Evolutionary conservation across 2,113 vertebrate species (phyloP).

Genomic region (Puma concolor): DNA sequence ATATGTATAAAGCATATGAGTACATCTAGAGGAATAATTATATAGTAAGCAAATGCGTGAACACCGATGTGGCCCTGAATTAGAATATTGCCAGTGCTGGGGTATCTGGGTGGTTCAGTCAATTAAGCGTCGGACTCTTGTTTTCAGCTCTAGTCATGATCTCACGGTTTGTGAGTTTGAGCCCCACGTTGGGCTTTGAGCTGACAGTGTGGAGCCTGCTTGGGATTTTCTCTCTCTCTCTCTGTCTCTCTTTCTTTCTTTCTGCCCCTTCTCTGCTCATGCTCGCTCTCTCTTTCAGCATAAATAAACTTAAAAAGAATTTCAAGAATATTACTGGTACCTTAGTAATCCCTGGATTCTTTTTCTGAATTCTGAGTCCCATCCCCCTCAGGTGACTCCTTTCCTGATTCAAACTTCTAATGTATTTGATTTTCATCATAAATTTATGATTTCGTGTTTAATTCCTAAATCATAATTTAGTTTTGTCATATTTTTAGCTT

Average conservation of each 20-base stretch:
- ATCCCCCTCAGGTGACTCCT: background rate
- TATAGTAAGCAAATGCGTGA: background rate
- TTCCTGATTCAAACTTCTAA: background rate
- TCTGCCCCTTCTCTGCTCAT: too few relatives aligned
- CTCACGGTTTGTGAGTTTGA: too few relatives aligned
- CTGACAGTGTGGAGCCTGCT: too few relatives aligned
- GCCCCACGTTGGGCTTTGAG: too few relatives aligned
- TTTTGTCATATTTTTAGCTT: background rate
- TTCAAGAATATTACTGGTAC: background rate
- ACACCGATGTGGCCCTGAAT: background rate
- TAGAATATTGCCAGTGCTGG: background rate
- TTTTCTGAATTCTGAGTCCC: background rate
- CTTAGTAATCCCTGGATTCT: background rate
- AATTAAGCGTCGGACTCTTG: too few relatives aligned
- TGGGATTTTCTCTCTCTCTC: too few relatives aligned
- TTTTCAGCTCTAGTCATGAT: too few relatives aligned
- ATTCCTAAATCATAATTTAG: background rate
- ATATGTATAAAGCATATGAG: background rate
- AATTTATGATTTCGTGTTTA: background rate
- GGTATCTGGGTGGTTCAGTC: too few relatives aligned
- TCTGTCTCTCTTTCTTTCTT: too few relatives aligned
- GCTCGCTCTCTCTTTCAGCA: too few relatives aligned
- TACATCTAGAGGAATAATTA: background rate
- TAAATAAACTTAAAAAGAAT: too few relatives aligned
- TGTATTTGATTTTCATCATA: background rate